Base-by-base conservation (phyloP, 1,140 invertebrate genomes). In the Steinernema feltiae region DNA sequence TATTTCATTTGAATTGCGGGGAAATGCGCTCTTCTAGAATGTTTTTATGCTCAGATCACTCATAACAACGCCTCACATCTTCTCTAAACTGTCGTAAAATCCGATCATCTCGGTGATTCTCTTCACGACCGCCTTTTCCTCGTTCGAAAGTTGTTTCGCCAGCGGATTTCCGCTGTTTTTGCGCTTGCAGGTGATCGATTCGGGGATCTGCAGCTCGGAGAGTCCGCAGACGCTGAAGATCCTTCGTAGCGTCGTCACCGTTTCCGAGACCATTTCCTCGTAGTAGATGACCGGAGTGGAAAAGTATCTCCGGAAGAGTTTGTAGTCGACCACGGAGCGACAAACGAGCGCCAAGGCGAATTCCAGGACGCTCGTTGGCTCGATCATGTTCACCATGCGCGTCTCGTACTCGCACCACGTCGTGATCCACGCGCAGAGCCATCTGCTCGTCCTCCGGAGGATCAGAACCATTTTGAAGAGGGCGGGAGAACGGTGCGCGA, bases 101-200 rank as follows among this genome's bases (percentile, higher is more conserved):
- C 53, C 53, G 53, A 63, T 63, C 53, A 63, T 63, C 24, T 63
- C 53, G 53, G 53, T 63, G 53, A 63, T 63, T 27, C 24, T 15
- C 24, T 63, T 63, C 53, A 63, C 53, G 24, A 63, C 53, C 53
- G 53, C 24, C 24, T 63, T 63, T 63, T 63, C 53, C 24, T 63
- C 53, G 53, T 63, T 63, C 53, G 53, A 17, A 17, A 63, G 24
- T 21, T 63, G 53, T 63, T 27, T 63, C 24, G 15, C 53, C 15
- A 63, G 24, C 12, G 53, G 53, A 12, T 12, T 21, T 12, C 53
- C 53, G 53, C 53, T 63, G 53, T 63, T 63, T 21, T 63, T 63
- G 7, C 53, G 53, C 53, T 63, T 63, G 53, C 53, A 63, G 53
- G 53, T 63, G 24, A 63, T 63, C 53, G 53, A 63, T 27, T 63